phyloP scores from a whole-genome alignment of 2,888 invertebrate genomes.

The Drosophila barbarae region DNA sequence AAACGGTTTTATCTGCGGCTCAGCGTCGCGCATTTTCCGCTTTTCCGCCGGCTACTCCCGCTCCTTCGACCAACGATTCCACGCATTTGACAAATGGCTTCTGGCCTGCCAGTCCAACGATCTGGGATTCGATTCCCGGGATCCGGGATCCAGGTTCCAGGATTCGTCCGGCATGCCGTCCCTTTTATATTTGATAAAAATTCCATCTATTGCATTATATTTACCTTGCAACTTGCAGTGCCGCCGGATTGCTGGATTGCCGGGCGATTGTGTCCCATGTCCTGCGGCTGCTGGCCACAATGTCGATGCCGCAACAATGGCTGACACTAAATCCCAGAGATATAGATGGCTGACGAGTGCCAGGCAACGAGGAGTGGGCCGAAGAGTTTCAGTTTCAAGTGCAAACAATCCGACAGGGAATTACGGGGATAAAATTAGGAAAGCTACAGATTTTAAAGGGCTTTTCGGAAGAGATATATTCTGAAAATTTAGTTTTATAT shows the following conservation, averaged over 20 bases:
- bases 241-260: conserved; percentile 31
- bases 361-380: background rate
- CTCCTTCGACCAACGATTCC: conserved; percentile 41
- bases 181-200: conserved; percentile 74
- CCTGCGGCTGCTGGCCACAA: conserved; percentile 32
- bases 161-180: conserved; percentile 38
- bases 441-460: background rate
- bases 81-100: conserved; percentile 77
- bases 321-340: conserved; percentile 40
- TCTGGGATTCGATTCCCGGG: conserved; percentile 65
- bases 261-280: conserved; percentile 19
- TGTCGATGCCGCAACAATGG: conserved; percentile 47
- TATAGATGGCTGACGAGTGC: conserved; percentile 26
- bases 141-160: conserved; percentile 40
- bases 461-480: background rate
- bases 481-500: background rate
- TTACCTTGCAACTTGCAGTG: conserved; percentile 39
- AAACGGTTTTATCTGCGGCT: conserved; percentile 75
- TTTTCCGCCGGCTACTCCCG: conserved; percentile 15
- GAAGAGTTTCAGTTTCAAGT: conserved; percentile 21
- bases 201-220: conserved; percentile 66
- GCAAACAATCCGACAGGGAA: conserved; percentile 12
- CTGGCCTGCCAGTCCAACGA: conserved; percentile 65
- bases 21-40: conserved; percentile 67
- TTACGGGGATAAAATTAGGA: conserved; percentile 6